Base-by-base conservation (phyloP, 2,888 invertebrate genomes). In the Cremastinae sp. region DNA sequence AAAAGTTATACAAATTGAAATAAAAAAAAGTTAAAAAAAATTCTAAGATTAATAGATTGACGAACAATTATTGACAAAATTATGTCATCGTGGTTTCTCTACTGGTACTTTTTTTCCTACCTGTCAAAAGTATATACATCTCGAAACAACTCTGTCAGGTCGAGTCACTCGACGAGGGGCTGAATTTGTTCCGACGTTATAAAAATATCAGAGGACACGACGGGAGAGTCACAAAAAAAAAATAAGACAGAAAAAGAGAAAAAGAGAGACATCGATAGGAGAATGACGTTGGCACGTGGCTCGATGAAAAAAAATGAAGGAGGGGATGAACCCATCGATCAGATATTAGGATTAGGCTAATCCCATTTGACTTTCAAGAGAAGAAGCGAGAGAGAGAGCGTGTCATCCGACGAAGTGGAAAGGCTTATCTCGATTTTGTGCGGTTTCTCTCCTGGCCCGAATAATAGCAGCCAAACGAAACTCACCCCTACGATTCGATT, bases 271-370 rank as follows among this genome's bases (percentile, higher is more conserved):
- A 56, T 41, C 41, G 51, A 56, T 66, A 28, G 28, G 56, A 68
- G 45, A 56, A 62, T 62, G 62, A 74, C 62, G 74, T 35, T 56
- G 49, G 68, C 47, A 62, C 55, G 61, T 55, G 64, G 22, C 47
- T 62, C 35, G 18, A n/a, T n/a, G 12, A 9, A 1, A 18, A 12
- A 3, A 16, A 18, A 39, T 20, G 37, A 51, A 51, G 68, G 68
- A 64, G 64, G 72, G 74, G 77, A 79, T 71, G 78, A 79, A 79
- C 66, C 72, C 78, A 80, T 81, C 81, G 81, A 83, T 82, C 81
- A 81, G 81, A 80, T 79, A 79, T 78, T 74, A 70, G 81, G 82
- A 81, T 83, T 81, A 81, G 68, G 59, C 61, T 82, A 80, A 83
- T 83, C 83, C 81, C 73, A 79, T 81, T 80, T 78, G 74, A 80